Conservation (phyloP, 1,140 invertebrate genomes). For the Drosophila watanabei region DNA sequence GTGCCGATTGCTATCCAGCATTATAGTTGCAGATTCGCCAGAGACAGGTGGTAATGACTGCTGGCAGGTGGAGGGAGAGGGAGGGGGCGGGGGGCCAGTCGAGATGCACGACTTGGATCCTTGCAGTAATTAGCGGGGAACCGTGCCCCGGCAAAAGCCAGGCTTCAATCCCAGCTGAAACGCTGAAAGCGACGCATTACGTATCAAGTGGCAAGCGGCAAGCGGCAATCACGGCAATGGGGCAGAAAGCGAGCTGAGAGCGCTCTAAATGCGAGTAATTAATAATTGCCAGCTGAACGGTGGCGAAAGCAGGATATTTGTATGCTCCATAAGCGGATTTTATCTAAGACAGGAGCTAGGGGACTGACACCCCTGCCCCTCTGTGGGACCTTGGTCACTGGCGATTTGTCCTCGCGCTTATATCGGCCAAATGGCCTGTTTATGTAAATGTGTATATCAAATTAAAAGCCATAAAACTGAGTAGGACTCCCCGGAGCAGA, state of each 20-base stretch:
- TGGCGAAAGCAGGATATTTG: constrained; percentile 21
- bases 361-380: neutral
- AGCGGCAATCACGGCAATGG: constrained; percentile 44
- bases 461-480: constrained; percentile 77
- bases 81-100: neutral
- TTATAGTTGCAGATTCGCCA: constrained; percentile 39
- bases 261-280: constrained; percentile 45
- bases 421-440: constrained; percentile 76
- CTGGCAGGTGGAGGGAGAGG: neutral
- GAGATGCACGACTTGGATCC: constrained; percentile 36
- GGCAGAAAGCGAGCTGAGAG: constrained; percentile 31
- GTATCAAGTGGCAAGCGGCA: constrained; percentile 26
- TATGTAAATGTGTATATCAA: constrained; percentile 79
- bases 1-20: constrained; percentile 52
- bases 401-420: constrained; percentile 68
- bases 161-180: constrained; percentile 24
- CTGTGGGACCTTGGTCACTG: constrained; percentile 1
- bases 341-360: neutral
- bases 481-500: constrained; percentile 17
- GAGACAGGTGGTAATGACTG: constrained; percentile 41
- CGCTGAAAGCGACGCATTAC: constrained; percentile 44
- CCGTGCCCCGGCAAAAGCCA: constrained; percentile 48
- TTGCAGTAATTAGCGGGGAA: constrained; percentile 67
- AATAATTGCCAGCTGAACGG: constrained; percentile 45
- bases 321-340: constrained; percentile 10